Conservation (phyloP, 1,140 invertebrate genomes). For the Ooceraea biroi region DNA sequence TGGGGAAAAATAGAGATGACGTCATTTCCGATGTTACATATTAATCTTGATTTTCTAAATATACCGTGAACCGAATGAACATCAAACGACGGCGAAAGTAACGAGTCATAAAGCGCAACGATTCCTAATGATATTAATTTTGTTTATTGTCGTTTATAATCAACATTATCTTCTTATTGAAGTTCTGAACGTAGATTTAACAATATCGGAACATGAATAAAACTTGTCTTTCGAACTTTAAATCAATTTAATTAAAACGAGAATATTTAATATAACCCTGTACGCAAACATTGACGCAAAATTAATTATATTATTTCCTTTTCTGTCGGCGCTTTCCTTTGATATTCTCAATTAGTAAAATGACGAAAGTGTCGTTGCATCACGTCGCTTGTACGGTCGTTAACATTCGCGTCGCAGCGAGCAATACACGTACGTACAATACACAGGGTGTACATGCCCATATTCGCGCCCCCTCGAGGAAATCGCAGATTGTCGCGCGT, state of each 20-base stretch:
- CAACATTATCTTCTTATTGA: no score
- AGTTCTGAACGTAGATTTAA: no score
- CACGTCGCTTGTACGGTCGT: conserved; percentile 7
- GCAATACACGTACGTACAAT: conserved; percentile 15
- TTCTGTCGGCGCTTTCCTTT: not conserved
- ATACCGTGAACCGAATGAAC: not conserved
- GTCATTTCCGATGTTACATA: conserved; percentile 34
- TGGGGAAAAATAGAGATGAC: conserved; percentile 36
- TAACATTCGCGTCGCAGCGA: conserved; percentile 32
- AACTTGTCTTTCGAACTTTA: not conserved
- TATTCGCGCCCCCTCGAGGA: conserved; percentile 43
- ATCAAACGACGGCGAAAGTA: not conserved
- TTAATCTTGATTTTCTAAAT: conserved; percentile 19
- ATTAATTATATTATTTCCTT: not conserved
- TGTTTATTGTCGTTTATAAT: no score
- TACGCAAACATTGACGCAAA: not conserved
- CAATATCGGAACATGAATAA: no score
- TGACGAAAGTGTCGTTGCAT: not conserved
- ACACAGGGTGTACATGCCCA: conserved; percentile 29
- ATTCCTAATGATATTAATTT: not conserved
- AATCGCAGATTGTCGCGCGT: conserved; percentile 44
- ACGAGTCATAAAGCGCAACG: not conserved
- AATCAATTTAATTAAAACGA: not conserved
- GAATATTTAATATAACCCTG: not conserved
- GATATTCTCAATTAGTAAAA: conserved; percentile 8